Evolutionary conservation across 2,888 invertebrate genomes (phyloP), one percentile per base, ranked within the genome.

Genomic region (Augochlorella aurata): DNA sequence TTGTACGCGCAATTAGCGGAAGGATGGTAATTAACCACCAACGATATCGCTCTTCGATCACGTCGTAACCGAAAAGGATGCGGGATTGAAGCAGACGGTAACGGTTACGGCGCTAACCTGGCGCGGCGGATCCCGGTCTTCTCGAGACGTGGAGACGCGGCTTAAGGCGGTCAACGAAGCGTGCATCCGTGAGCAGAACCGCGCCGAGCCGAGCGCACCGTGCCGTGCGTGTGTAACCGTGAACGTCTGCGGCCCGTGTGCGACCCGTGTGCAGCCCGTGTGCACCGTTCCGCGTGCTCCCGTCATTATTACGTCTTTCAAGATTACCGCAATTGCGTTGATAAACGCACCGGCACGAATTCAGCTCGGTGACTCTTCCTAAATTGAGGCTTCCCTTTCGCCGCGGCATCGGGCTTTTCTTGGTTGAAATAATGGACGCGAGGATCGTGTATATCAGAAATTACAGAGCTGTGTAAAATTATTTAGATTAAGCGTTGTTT

Each of bases 141-240:
- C 24, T 24, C 58, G 58, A 58, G 14, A 29, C 18, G 29, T 9
- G 29, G 29, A 24, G 50, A n/a, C 29, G 69, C 38, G 54, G 86
- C 81, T 91, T 89, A 91, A 91, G 88, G 87, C 79, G 83, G 66
- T 78, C 90, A 88, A 79, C 89, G 86, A 87, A 92, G 89, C 92
- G 92, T 90, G 88, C 85, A 91, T 92, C 92, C 92, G 91, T 87
- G 90, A 90, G 91, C 89, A 90, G 24, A 90, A 63, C 63, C 38
- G 38, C 4, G 18, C 24, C 61, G 87, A 88, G 84, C 83, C 76
- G 50, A 21, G 52, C 66, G 69, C 68, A 47, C 72, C 82, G 82
- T 74, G 49, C 54, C 67, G 76, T 71, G 77, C 69, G 75, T 63
- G 69, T 80, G 82, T 82, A 86, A 82, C 82, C 83, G 71, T 75